Base-by-base conservation (phyloP, 1,140 invertebrate species). In the Drosophila santomea region DNA sequence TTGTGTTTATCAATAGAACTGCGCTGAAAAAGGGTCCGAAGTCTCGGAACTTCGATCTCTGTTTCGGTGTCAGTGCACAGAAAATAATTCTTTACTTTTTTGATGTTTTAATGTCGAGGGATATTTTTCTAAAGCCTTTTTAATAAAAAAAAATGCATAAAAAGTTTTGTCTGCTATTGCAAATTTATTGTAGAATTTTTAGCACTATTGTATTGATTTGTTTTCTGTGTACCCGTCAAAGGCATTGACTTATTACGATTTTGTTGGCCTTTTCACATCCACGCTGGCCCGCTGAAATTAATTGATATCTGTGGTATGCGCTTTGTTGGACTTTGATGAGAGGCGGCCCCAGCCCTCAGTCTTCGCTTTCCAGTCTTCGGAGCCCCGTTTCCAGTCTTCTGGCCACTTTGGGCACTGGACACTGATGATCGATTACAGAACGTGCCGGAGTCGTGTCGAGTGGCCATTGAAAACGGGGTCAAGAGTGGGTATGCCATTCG, bases 221-320 rank as follows among this genome's bases (percentile, higher is more conserved):
- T 66, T 32, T 17, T 10, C 64, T 10, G 60, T 68, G 64, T 39
- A 68, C 8, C 44, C 68, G 35, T 72, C 68, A 71, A 58, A 80
- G 76, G 84, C 84, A 88, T 89, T 90, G 84, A 89, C 84, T 88
- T 88, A 88, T 88, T 88, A 88, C 84, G 83, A 88, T 88, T 88
- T 85, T 72, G 82, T 85, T 88, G 83, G 84, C 85, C 84, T 88
- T 89, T 88, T 89, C 84, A 88, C 76, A 81, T 84, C 48, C 72
- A 75, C 25, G 61, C 41, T 41, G 44, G 66, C 35, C 52, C 76
- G 83, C 73, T 77, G 80, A 89, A 89, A 89, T 89, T 89, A 89
- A 89, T 89, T 89, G 84, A 89, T 89, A 89, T 89, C 80, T 78
- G 79, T 88, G 84, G 84, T 88, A 88, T 88, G 84, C 84, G 84